These are phyloP conservation scores for Mimachlamys varia DNA, from an alignment of 2,888 invertebrate species.

Conservation along the genomic window DNA sequence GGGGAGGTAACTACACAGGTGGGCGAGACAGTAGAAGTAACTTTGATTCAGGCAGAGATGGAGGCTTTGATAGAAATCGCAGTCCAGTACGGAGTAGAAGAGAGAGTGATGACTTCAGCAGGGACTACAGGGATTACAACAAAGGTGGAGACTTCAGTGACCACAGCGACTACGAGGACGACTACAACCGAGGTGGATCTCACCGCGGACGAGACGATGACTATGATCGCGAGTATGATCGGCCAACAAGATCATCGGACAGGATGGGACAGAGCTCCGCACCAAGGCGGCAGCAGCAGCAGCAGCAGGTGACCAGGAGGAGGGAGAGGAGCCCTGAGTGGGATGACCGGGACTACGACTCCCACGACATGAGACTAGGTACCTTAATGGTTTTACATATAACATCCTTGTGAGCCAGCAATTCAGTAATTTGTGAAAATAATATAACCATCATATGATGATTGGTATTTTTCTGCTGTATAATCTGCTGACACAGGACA, in stretches of 20 bases:
- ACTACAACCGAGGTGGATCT: neutral
- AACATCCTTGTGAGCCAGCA: no score
- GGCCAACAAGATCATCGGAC: neutral
- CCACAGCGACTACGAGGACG: neutral
- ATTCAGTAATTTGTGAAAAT: no score
- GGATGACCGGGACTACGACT: neutral
- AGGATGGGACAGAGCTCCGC: neutral
- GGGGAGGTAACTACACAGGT: conserved; percentile 13
- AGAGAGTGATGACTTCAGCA: neutral
- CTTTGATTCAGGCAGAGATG: conserved; percentile 26
- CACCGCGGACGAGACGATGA: neutral
- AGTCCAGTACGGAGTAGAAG: neutral
- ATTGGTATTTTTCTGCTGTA: no score
- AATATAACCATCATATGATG: no score
- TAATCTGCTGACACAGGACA: no score
- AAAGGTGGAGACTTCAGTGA: neutral
- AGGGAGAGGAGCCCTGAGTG: neutral
- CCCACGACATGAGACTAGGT: neutral
- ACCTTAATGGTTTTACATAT: neutral
- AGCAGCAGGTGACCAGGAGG: neutral
- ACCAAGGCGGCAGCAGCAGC: neutral
- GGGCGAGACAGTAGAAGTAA: neutral
- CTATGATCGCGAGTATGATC: neutral
- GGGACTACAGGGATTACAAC: neutral
- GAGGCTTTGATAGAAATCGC: neutral